Base-by-base conservation (phyloP, 2,888 invertebrate species). In the Eustalomyia histrio region DNA sequence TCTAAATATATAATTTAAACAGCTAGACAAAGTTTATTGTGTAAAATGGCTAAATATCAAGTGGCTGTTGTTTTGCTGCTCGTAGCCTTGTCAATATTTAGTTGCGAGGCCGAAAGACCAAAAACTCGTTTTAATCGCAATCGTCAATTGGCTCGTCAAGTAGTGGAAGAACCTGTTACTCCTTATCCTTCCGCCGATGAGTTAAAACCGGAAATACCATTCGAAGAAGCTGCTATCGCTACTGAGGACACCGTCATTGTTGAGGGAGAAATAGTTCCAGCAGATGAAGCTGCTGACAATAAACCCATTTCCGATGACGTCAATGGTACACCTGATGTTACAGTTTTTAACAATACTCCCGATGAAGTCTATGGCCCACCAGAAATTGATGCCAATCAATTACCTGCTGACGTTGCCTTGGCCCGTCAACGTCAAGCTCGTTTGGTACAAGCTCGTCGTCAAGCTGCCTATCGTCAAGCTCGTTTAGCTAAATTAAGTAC, bases 351-450 rank as follows among this genome's bases (percentile, higher is more conserved):
- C 75, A 85, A 81, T 61, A 83, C 85, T 43, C 88, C 88, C 76
- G 87, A 88, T 60, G 87, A 87, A 83, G 83, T 87, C 0, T 88
- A 87, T 64, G 87, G 87, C 2, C 88, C 87, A 6, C 88, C 87
- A 18, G 87, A 87, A 76, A 80, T 73, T 24, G 80, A 80, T 9
- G 67, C 50, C 43, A 81, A 81, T 52, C 65, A 61, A 12, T 71
- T 78, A 21, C 67, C 76, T 65, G 65, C 67, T 80, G 58, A 75
- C 16, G 60, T 63, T 47, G 55, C 65, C 57, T 58, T 78, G 60
- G 52, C 82, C 39, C 69, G 72, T 17, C 71, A 86, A 84, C 73
- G 79, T 18, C 68, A 86, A 79, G 87, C 87, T 1, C 87, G 87
- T 35, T 83, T 87, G 0, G 83, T 87, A 33, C 84, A 86, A 8